These are phyloP conservation scores for Neuroscelio doddi DNA, from an alignment of 2,888 invertebrate genomes.

Conservation along the genomic window DNA sequence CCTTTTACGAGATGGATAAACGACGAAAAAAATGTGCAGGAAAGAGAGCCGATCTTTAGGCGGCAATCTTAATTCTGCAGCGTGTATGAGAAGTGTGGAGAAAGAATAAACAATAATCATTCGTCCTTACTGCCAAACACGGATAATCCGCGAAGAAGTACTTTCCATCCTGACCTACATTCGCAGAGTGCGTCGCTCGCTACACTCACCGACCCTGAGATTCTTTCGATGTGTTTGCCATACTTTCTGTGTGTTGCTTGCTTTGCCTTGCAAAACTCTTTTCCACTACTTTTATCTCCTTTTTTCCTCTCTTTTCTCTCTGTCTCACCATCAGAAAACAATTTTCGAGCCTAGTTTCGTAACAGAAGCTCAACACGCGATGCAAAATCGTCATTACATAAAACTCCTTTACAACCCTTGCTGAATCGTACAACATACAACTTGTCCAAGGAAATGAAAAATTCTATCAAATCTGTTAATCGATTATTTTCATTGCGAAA, in stretches of 20 bases:
- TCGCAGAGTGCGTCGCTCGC: conserved; percentile 51
- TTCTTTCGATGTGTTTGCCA: conserved; percentile 50
- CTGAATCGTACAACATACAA: too few relatives aligned
- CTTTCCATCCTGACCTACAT: conserved; percentile 67
- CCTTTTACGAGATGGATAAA: conserved; percentile 32
- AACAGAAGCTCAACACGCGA: too few relatives aligned
- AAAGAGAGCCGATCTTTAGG: conserved; percentile 18
- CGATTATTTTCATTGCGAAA: too few relatives aligned
- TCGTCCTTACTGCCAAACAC: conserved; percentile 52
- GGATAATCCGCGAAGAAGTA: conserved; percentile 61
- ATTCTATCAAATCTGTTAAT: too few relatives aligned
- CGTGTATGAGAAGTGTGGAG: conserved; percentile 38
- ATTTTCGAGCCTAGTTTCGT: too few relatives aligned
- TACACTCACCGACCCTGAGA: conserved; percentile 58
- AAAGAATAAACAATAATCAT: conserved; percentile 55
- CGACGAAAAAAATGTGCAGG: conserved; percentile 23
- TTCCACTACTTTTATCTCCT: conserved; percentile 24
- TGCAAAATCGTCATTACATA: too few relatives aligned
- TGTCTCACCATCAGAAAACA: too few relatives aligned
- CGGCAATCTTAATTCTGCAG: conserved; percentile 33
- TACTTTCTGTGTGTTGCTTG: conserved; percentile 22
- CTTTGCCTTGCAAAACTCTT: conserved; percentile 30
- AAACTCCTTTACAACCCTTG: too few relatives aligned
- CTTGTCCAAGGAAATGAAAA: too few relatives aligned
- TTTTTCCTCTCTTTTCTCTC: conserved; percentile 22